A percentile compares a stretch with the other conserved stretches of the same genome.
These are phyloP conservation scores for Micronycteris hirsuta DNA, from an alignment of 2,113 vertebrate genomes.

Conservation along the genomic window DNA sequence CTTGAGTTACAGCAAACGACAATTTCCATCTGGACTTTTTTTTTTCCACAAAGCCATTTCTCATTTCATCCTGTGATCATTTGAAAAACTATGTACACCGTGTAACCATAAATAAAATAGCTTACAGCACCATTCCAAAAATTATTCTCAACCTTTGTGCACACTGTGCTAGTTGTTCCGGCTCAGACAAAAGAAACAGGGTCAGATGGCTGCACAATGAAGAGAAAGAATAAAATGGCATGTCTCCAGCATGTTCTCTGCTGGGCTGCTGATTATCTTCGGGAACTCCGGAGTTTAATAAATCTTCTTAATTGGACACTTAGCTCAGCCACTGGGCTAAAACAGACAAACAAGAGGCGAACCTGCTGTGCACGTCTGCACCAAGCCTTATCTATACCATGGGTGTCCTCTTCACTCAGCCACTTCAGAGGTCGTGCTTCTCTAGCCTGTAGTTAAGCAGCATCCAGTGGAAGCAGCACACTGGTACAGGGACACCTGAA, in stretches of 20 bases:
- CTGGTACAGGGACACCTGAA: fast-evolving
- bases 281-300: background rate
- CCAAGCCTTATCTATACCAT: fast-evolving
- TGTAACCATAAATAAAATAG: conserved; percentile 53
- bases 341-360: background rate
- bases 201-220: background rate
- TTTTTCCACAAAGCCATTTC: background rate
- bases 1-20: conserved; percentile 13
- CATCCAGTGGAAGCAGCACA: background rate
- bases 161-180: background rate
- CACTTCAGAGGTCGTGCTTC: fast-evolving
- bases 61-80: conserved; percentile 53
- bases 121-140: background rate
- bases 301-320: conserved; percentile 29
- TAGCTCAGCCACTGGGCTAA: background rate
- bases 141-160: background rate
- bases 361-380: background rate
- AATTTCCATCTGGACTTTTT: conserved; percentile 53
- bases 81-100: conserved; percentile 1
- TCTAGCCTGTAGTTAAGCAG: background rate
- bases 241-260: background rate
- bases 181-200: background rate
- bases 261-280: background rate
- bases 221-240: background rate
- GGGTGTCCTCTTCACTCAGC: background rate